Evolutionary conservation across 2,113 vertebrate genomes (phyloP).

Genomic region (Bos javanicus): DNA sequence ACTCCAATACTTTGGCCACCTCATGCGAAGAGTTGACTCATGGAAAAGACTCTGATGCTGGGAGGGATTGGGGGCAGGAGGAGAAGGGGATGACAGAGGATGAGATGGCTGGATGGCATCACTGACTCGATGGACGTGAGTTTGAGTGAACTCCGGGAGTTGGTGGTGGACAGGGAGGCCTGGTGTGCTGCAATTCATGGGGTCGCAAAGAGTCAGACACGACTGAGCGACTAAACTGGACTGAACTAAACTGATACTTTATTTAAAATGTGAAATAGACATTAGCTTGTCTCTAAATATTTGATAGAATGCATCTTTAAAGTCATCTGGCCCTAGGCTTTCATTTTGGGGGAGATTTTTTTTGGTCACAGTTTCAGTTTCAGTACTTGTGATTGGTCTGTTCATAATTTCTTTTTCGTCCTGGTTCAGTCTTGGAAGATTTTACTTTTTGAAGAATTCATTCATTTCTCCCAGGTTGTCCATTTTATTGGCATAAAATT

Average conservation of each 20-base stretch:
- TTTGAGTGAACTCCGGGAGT: too few species aligned
- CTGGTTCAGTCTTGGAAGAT: neutral
- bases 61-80: too few species aligned
- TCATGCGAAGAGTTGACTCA: too few species aligned
- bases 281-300: neutral
- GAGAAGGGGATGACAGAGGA: too few species aligned
- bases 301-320: neutral
- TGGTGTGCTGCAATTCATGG: too few species aligned
- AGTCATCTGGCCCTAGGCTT: neutral
- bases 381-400: neutral
- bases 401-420: neutral
- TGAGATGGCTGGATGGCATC: too few species aligned
- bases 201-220: rapidly evolving
- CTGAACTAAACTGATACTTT: neutral
- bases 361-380: neutral
- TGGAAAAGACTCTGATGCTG: too few species aligned
- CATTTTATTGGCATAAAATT: neutral
- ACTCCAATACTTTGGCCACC: too few species aligned
- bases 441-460: neutral
- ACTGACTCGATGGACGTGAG: rapidly evolving
- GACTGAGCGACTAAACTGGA: too few species aligned
- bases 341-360: neutral
- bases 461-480: neutral
- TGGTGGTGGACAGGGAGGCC: too few species aligned
- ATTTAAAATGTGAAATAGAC: neutral